Evolutionary conservation across 2,797 vertebrate species (phyloP), one percentile per base, ranked within the genome.

Genomic region (Discoglossus pictus): DNA sequence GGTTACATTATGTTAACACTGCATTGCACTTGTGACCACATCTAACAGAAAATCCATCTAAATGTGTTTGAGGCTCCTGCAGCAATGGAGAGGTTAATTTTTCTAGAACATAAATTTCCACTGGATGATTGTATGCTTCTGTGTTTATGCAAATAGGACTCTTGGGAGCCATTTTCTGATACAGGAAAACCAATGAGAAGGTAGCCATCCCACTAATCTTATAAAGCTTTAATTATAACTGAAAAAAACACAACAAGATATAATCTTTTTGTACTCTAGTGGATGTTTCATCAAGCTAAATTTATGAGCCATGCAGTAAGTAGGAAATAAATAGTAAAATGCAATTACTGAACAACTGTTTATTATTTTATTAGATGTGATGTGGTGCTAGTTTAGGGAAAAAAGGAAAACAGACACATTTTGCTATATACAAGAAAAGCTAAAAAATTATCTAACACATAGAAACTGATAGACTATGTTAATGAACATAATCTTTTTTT

Each of bases 211-310:
- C 34, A 23, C 34, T 55, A 55, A 55, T 55, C 34, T 18, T 23
- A 55, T 55, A 55, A 55, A 55, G 17, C 11, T 55, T 55, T 55
- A 55, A 55, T 55, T 55, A 55, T 20, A 38, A 6, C 18, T 38
- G 52, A 38, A 38, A n/a, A n/a, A 55, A 55, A 17, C 34, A 55
- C 34, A 55, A 10, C 17, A 39, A 55, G 52, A 55, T 55, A 38
- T 27, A 34, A 55, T 55, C 52, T 21, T 55, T 55, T 53, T 38
- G 17, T 20, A 55, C 34, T 39, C 52, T 38, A 55, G 8, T 55
- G 34, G 34, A 55, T 47, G 20, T 12, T 21, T 47, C n/a, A 47
- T 18, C 17, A 18, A 17, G 18, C 20, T 21, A 23, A 55, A 38
- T 18, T 38, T 12, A 55, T 21, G 18, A 55, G 20, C 35, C 18